Evolutionary conservation across 2,797 vertebrate genomes (phyloP).

Genomic region (Clarias platycephalus): DNA sequence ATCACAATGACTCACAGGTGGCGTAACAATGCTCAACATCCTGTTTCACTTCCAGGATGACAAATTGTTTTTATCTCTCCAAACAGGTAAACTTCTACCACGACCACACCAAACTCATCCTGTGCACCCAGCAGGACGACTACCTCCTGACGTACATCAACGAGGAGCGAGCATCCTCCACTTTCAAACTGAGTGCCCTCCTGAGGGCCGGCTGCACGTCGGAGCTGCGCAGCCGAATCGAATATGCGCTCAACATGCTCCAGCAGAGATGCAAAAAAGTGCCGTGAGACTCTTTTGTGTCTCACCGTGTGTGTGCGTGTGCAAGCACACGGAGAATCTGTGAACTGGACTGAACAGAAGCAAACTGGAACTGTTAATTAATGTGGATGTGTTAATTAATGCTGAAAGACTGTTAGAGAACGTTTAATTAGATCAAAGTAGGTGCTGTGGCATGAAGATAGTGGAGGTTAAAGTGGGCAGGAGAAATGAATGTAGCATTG

Average conservation of each 20-base stretch:
- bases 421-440: constrained; percentile 66
- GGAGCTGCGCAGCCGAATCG: constrained; percentile 90
- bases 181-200: constrained; percentile 85
- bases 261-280: constrained; percentile 89
- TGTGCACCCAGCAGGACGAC: constrained; percentile 90
- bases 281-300: constrained; percentile 38
- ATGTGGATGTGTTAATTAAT: constrained; percentile 3
- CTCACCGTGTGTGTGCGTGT: neutral
- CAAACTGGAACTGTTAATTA: constrained; percentile 40
- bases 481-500: constrained; percentile 67
- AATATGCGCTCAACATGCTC: constrained; percentile 96
- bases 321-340: constrained; percentile 5
- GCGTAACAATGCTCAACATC: constrained; percentile 44
- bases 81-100: constrained; percentile 97
- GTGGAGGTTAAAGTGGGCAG: constrained; percentile 58
- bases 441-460: constrained; percentile 47
- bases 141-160: constrained; percentile 97
- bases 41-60: constrained; percentile 35
- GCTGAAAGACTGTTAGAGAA: constrained; percentile 48
- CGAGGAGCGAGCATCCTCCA: constrained; percentile 90
- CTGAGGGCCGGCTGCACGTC: constrained; percentile 84
- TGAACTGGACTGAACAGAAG: constrained; percentile 27
- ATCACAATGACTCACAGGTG: constrained; percentile 28
- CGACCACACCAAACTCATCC: constrained; percentile 97
- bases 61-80: constrained; percentile 46